Percentiles rank a stretch among this genome's conserved stretches.
phyloP scores from a whole-genome alignment of 1,140 invertebrate species.

The silkworm (Bombyx mori) region DNA sequence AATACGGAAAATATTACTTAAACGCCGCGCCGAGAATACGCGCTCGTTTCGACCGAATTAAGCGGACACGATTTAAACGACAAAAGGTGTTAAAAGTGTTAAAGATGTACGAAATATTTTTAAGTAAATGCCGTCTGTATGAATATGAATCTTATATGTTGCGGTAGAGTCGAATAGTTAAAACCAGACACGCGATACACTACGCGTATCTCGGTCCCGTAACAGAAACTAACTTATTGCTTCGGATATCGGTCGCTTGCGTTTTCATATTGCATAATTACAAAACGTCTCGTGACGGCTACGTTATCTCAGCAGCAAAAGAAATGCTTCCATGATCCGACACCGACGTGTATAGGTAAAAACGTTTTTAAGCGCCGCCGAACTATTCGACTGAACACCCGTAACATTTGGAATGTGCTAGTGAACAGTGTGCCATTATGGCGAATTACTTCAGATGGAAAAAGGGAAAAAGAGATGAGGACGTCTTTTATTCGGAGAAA shows the following conservation, averaged over 20 bases:
- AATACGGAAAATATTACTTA: conserved; percentile 17
- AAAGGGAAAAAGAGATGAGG: conserved; percentile 76
- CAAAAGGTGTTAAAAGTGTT: conserved; percentile 2
- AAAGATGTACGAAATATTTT: neutral
- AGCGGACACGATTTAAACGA: conserved; percentile 11
- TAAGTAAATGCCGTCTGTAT: neutral
- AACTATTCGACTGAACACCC: conserved; percentile 6
- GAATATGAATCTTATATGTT: conserved; percentile 9
- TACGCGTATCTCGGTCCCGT: conserved; percentile 22
- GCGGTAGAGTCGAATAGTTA: neutral
- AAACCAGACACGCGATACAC: neutral
- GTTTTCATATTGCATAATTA: conserved; percentile 48
- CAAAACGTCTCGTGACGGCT: conserved; percentile 52
- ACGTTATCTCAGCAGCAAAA: conserved; percentile 53
- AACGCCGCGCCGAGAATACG: conserved; percentile 3
- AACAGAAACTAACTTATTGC: conserved; percentile 14
- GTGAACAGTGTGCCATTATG: conserved; percentile 58
- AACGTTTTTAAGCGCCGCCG: conserved; percentile 21
- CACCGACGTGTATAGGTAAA: conserved; percentile 23
- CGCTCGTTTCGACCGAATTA: conserved; percentile 7
- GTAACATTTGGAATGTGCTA: conserved; percentile 16
- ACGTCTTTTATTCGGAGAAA: conserved; percentile 72
- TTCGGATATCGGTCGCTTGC: conserved; percentile 22
- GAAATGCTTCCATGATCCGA: conserved; percentile 50
- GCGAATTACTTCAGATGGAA: conserved; percentile 82